Evolutionary conservation across 2,797 vertebrate genomes (phyloP).

Genomic region (Mormyrops attenuatus): DNA sequence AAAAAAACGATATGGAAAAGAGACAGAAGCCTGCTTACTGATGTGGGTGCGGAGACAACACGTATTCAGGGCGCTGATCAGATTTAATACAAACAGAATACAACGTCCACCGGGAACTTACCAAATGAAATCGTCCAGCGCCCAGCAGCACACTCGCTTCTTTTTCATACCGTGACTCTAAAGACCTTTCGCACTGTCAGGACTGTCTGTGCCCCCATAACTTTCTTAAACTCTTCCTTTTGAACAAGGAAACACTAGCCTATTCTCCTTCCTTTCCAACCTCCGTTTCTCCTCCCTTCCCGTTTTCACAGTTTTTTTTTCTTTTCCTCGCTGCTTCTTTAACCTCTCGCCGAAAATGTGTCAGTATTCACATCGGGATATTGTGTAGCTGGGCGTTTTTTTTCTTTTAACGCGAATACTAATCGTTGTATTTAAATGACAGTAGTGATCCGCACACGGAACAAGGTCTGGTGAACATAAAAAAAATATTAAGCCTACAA

Average conservation of each 20-base stretch:
- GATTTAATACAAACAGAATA: not conserved
- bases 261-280: constrained; percentile 31
- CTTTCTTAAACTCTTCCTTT: constrained; percentile 24
- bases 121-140: not conserved
- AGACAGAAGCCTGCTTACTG: not conserved
- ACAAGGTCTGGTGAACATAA: not conserved
- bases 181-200: constrained; percentile 6
- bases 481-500: not conserved
- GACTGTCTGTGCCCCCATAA: constrained; percentile 24
- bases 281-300: constrained; percentile 27
- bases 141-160: not conserved
- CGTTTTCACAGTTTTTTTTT: constrained; percentile 17
- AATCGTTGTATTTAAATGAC: not conserved
- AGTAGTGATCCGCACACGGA: not conserved
- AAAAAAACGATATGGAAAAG: not conserved
- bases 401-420: not conserved
- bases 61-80: not conserved
- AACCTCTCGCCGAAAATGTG: not conserved
- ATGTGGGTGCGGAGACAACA: not conserved
- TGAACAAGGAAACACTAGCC: constrained; percentile 21
- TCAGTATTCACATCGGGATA: not conserved
- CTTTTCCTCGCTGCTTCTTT: constrained; percentile 13
- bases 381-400: not conserved
- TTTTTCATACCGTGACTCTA: not conserved
- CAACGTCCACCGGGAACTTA: not conserved